Base-by-base conservation (phyloP, 2,113 vertebrate genomes). In the Elachura formosa region DNA sequence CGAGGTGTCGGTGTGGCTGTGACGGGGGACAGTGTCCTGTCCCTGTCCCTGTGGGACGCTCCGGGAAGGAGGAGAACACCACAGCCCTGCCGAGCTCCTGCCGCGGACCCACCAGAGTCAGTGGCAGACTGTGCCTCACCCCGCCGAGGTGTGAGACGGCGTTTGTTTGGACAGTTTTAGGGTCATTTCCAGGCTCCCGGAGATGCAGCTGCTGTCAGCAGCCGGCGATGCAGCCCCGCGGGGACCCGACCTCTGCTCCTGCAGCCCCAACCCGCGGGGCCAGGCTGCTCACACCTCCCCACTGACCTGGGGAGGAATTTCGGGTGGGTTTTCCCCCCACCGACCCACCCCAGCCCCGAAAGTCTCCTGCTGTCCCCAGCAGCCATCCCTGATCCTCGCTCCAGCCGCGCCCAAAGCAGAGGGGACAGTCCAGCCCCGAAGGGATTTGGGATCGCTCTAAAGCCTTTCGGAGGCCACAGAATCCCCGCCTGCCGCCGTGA, bases 81-180 rank as follows among this genome's bases (percentile, higher is more conserved):
- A 2, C 21, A 49, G 62, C 45, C 58, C 49, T 31, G 71, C 0
- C 1, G 12, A 49, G 3, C 71, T 58, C 45, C 23, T 40, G 29
- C 36, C 55, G 33, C 78, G 82, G 3, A 0, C 38, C 15, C 25
- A 38, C 36, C 92, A 72, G 72, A 48, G 19, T 29, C 34, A 0
- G 58, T 11, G 82, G 83, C 31, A 49, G 82, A 66, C n/a, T 12
- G 64, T 8, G 61, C 54, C 21, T 28, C 12, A 14, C 17, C 64
- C 48, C 34, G 84, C 45, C 52, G 5, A 59, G 61, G 55, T 45
- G 72, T 4, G 73, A 29, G 80, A 13, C 8, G 0, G 67, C 31
- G 26, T 84, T 94, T 96, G 73, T 94, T 95, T 82, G 89, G 91
- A 73, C 84, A 90, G n/a, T 91, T 87, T 52, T 46, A 41, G 91